Conservation (phyloP, 2,888 invertebrate species). For the Apotomis betuletana region DNA sequence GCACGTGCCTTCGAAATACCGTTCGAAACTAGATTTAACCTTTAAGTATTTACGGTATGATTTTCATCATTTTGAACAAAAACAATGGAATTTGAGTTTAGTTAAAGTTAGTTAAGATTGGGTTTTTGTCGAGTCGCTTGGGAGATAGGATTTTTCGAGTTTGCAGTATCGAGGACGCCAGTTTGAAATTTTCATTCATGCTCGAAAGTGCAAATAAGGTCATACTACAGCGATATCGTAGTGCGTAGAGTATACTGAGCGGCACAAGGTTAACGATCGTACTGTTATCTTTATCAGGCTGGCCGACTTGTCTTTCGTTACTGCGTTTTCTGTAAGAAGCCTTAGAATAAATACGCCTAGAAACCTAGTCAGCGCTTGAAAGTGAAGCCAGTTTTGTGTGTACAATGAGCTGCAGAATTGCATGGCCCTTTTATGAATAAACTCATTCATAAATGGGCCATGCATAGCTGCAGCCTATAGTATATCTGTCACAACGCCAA, state of each 20-base stretch:
- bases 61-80: constrained; percentile 38
- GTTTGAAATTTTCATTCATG: constrained; percentile 49
- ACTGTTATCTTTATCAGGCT: not conserved
- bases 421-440: no score
- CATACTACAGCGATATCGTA: constrained; percentile 39
- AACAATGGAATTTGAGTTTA: constrained; percentile 9
- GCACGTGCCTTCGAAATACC: constrained; percentile 41
- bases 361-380: no score
- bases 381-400: no score
- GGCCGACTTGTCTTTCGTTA: not conserved
- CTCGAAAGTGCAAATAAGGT: constrained; percentile 45
- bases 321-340: not conserved
- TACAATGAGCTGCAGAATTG: no score
- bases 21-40: constrained; percentile 34
- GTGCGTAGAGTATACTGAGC: constrained; percentile 23
- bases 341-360: no score
- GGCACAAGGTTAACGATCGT: constrained; percentile 35
- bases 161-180: constrained; percentile 30
- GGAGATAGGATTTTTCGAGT: constrained; percentile 11
- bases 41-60: constrained; percentile 10
- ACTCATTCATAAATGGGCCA: no score
- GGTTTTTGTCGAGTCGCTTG: not conserved
- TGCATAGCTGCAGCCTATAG: no score
- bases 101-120: not conserved
- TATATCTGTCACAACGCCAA: no score